A percentile compares a stretch with the other conserved stretches of the same genome.
These are phyloP conservation scores for Sminthurinus signatus DNA, from an alignment of 1,140 invertebrate species.

Conservation along the genomic window DNA sequence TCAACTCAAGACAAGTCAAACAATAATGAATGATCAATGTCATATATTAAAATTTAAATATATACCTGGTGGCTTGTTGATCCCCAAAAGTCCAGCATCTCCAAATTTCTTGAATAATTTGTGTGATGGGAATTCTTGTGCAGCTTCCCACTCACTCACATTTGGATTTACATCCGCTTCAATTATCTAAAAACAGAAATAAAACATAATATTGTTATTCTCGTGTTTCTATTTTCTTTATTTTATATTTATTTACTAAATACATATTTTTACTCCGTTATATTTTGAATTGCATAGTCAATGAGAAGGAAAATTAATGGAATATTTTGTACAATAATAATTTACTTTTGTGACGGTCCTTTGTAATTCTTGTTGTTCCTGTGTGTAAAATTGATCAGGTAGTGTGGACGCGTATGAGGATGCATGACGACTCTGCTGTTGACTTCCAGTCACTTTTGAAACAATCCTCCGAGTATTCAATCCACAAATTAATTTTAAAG, in stretches of 20 bases:
- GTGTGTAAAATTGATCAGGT: constrained; percentile 35
- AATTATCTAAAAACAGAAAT: constrained; percentile 45
- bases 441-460: constrained; percentile 20
- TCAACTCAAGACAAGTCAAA: neutral
- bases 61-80: constrained; percentile 49
- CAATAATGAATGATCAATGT: neutral
- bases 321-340: neutral
- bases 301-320: neutral
- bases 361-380: constrained; percentile 36
- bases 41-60: neutral
- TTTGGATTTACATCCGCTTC: constrained; percentile 56
- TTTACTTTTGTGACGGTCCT: constrained; percentile 30
- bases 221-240: too few species aligned
- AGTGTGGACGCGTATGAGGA: constrained; percentile 9
- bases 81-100: constrained; percentile 52
- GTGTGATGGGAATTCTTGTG: constrained; percentile 51
- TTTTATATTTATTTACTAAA: too few species aligned
- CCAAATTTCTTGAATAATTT: constrained; percentile 55
- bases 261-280: too few species aligned
- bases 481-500: too few species aligned
- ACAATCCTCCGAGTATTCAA: too few species aligned
- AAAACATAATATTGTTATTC: neutral
- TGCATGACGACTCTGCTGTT: too few species aligned
- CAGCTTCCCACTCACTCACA: constrained; percentile 55
- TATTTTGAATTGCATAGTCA: neutral